Base-by-base conservation (phyloP, 1,140 invertebrate species). In the Lutraria rhynchaena region DNA sequence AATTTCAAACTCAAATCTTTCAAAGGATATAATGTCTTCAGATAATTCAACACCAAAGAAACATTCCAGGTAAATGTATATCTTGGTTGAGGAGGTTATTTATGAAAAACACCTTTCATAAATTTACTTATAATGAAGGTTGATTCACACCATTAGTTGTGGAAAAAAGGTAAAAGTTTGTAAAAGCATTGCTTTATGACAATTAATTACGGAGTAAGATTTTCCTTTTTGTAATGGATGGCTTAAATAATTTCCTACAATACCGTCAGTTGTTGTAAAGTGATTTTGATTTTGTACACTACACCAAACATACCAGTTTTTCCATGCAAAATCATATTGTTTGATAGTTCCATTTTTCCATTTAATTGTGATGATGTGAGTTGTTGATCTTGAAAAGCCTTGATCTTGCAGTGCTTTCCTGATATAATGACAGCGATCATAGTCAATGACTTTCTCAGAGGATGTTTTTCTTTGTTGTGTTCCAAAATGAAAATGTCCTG, bases 361-460 rank as follows among this genome's bases (percentile, higher is more conserved):
- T 41, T 31, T 19, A 22, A 37, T 0, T 7, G 33, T 57, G 71
- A 74, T 58, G 35, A 58, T n/a, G 17, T 29, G 15, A 58, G 71
- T 55, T 58, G 29, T 22, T 74, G 41, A 27, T 58, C n/a, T 31
- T 55, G 53, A 60, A 74, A 74, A 7, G 22, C 71, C 71, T 60
- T 44, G 31, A 55, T 5, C 33, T n/a, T 53, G 24, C 19, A 74
- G 61, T 5, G 41, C 9, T 55, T 44, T 27, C 75, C 83, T 19
- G 78, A 85, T 51, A 84, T 67, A 35, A 19, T 55, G 41, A 63
- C 82, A 65, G 53, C 74, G 58, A 65, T 49, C 4, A 85, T 51
- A 3, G 11, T 15, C 31, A 78, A 29, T 17, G 27, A 49, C 29
- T 41, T 76, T 33, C 22, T n/a, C 29, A 76, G 24, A 33, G 55